Evolutionary conservation across 2,888 invertebrate species (phyloP).

Genomic region (Macrosoma leucophasiata): DNA sequence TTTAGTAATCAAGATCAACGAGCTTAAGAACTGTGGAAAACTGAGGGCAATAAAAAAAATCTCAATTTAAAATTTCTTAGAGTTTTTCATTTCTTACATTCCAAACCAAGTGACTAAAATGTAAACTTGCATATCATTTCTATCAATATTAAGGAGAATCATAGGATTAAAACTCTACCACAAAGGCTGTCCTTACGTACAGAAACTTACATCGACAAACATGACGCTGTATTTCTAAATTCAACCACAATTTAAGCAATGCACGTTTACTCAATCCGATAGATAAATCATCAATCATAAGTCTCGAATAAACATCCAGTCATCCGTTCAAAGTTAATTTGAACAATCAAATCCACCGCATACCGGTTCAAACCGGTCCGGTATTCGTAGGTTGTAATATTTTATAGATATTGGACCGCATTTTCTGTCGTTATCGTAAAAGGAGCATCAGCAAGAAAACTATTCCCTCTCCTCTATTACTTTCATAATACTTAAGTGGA

Average conservation of each 20-base stretch:
- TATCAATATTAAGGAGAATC: neutral
- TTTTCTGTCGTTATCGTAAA: conserved; percentile 73
- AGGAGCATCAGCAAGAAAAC: conserved; percentile 74
- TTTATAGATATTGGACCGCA: conserved; percentile 74
- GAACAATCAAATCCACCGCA: conserved; percentile 50
- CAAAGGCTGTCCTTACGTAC: neutral
- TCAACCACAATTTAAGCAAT: conserved; percentile 18
- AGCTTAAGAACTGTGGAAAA: too few relatives aligned
- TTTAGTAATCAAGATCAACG: too few relatives aligned
- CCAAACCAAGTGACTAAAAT: too few relatives aligned
- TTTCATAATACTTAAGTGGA: conserved; percentile 75
- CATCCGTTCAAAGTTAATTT: conserved; percentile 51
- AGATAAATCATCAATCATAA: conserved; percentile 29
- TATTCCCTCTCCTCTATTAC: conserved; percentile 69
- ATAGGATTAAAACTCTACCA: neutral
- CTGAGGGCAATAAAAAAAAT: too few relatives aligned
- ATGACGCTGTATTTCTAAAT: conserved; percentile 20
- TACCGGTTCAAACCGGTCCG: conserved; percentile 29
- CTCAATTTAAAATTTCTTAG: too few relatives aligned
- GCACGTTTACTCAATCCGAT: neutral
- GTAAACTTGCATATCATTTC: neutral
- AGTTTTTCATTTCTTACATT: too few relatives aligned
- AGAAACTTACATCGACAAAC: too few relatives aligned
- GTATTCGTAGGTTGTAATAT: conserved; percentile 47
- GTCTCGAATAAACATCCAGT: conserved; percentile 24